phyloP scores from a whole-genome alignment of 1,140 invertebrate genomes.

The Bombyx mandarina region DNA sequence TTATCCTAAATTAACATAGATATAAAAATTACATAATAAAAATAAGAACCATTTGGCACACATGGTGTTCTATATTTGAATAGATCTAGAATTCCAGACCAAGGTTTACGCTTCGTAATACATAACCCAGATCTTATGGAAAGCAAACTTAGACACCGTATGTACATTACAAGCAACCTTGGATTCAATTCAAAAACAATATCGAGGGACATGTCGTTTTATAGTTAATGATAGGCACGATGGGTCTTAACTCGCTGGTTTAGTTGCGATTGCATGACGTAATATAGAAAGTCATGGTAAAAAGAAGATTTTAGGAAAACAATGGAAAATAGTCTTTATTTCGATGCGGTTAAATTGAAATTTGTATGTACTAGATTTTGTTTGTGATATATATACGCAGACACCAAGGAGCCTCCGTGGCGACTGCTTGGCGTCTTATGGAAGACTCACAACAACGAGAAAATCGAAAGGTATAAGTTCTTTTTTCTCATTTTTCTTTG shows the following conservation, averaged over 20 bases:
- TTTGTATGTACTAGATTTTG: background rate
- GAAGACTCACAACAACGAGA: too few species aligned
- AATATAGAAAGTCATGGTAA: slow-evolving; percentile 9
- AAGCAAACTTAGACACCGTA: background rate
- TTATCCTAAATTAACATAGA: too few species aligned
- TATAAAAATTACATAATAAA: too few species aligned
- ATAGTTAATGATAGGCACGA: too few species aligned
- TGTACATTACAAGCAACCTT: slow-evolving; percentile 12
- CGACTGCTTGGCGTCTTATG: slow-evolving; percentile 12
- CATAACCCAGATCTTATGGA: slow-evolving; percentile 5
- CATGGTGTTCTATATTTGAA: slow-evolving; percentile 1
- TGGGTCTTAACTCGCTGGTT: too few species aligned
- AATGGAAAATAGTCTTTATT: slow-evolving; percentile 3
- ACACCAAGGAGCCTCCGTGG: slow-evolving; percentile 12
- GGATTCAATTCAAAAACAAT: background rate
- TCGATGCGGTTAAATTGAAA: background rate
- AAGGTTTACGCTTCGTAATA: slow-evolving; percentile 6
- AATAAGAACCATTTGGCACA: background rate
- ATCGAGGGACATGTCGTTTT: too few species aligned
- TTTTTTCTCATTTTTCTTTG: too few species aligned
- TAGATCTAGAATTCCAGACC: slow-evolving; percentile 3
- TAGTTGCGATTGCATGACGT: slow-evolving; percentile 6
- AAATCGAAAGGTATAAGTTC: too few species aligned
- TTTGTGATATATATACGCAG: slow-evolving; percentile 8
- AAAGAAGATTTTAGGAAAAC: background rate